Base-by-base conservation (phyloP, 2,113 vertebrate species). In the Lophius piscatorius region DNA sequence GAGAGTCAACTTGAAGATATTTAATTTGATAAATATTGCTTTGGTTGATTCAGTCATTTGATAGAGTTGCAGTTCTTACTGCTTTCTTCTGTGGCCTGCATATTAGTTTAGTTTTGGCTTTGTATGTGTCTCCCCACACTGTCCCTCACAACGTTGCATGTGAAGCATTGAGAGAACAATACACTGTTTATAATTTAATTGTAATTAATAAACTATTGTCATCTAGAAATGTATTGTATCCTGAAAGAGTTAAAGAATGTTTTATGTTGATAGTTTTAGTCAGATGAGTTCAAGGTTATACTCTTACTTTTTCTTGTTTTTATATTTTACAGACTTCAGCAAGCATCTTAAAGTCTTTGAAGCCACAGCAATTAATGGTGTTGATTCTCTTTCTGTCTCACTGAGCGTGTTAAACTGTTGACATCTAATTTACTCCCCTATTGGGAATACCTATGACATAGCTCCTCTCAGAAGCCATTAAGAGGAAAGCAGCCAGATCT, bases 401-500 rank as follows among this genome's bases (percentile, higher is more conserved):
- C 28, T 45, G 60, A 73, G 69, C 4, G 63, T 84, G 61, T 75
- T 48, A 71, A 75, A 49, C 26, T 56, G 68, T 42, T 74, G 54
- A 22, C 41, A 41, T 44, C 52, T 65, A 68, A 80, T 85, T 81
- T 80, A 82, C 72, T 66, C 33, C 20, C 40, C 83, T 45, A 62
- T 24, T 49, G 81, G 74, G 79, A 76, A 68, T 74, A 63, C 45
- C 50, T 35, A 60, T 64, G 59, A 78, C 79, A 68, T 52, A 70
- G 65, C 72, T 78, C 65, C 55, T 71, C 55, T 76, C 74, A 68
- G 75, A 87, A 67, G 61, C 56, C 64, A 61, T 83, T 55, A 54
- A 36, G 46, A 60, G 57, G 42, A 78, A 74, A 83, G 63, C 84
- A 59, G 76, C 72, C 82, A 74, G 67, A 81, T 80, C 70, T 83